phyloP scores from a whole-genome alignment of 2,797 vertebrate genomes.

The Lycodopsis pacificus region DNA sequence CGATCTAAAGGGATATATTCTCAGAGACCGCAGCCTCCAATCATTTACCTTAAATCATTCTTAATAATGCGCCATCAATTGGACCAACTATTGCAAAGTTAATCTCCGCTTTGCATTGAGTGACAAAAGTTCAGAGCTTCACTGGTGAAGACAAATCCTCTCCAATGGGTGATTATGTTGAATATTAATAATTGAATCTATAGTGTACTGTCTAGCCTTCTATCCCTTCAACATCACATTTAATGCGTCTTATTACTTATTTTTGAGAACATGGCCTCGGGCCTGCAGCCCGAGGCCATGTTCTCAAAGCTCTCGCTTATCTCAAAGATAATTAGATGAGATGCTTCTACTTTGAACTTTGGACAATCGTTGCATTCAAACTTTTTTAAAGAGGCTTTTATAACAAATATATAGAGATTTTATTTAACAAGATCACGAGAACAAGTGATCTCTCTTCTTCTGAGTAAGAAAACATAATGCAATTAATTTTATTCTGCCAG shows the following conservation, averaged over 20 bases:
- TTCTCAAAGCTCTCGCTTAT: slow-evolving; percentile 11
- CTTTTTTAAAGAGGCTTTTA: slow-evolving; percentile 7
- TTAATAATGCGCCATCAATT: slow-evolving; percentile 18
- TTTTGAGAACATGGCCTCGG: no score
- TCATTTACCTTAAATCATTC: slow-evolving; percentile 27
- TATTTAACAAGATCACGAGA: neutral
- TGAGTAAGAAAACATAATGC: neutral
- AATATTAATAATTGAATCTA: slow-evolving; percentile 39
- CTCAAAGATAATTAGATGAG: slow-evolving; percentile 28
- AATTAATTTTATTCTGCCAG: neutral
- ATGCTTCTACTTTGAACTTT: slow-evolving; percentile 41
- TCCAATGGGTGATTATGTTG: neutral
- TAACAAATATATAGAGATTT: neutral
- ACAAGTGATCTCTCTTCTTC: neutral
- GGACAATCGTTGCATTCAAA: slow-evolving; percentile 26
- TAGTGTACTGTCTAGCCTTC: slow-evolving; percentile 6
- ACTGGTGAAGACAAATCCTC: neutral
- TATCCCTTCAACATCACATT: slow-evolving; percentile 16
- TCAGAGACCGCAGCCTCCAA: slow-evolving; percentile 7
- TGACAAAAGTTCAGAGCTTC: slow-evolving; percentile 20
- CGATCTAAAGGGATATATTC: slow-evolving; percentile 22
- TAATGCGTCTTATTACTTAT: slow-evolving; percentile 20
- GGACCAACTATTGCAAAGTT: neutral
- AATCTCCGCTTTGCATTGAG: slow-evolving; percentile 7
- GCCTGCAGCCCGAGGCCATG: slow-evolving; percentile 31